phyloP scores from a whole-genome alignment of 1,140 invertebrate species.

The Platyura marginata region DNA sequence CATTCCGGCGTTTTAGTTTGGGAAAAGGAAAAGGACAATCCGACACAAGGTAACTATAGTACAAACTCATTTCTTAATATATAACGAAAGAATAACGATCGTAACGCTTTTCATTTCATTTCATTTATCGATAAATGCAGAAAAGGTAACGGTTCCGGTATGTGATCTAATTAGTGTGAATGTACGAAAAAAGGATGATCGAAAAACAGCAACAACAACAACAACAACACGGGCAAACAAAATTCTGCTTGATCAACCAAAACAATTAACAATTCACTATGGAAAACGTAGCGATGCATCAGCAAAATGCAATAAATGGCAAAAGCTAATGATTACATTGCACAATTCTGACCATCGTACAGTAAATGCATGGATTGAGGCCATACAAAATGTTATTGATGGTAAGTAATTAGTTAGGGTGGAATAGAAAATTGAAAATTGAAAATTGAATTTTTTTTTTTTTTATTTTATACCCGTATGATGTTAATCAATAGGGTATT shows the following conservation, averaged over 20 bases:
- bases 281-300: conserved; percentile 27
- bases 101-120: neutral
- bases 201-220: neutral
- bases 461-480: neutral
- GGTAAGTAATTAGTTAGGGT: conserved; percentile 20
- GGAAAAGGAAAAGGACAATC: conserved; percentile 39
- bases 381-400: conserved; percentile 31
- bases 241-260: too few species aligned
- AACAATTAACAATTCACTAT: conserved; percentile 41
- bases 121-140: conserved; percentile 1
- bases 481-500: too few species aligned
- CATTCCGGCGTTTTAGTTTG: conserved; percentile 40
- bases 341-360: conserved; percentile 39
- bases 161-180: conserved; percentile 1
- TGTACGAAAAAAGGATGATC: neutral
- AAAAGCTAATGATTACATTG: conserved; percentile 33
- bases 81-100: neutral
- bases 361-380: conserved; percentile 40
- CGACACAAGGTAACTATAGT: conserved; percentile 25
- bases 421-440: neutral
- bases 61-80: neutral
- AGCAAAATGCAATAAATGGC: conserved; percentile 36
- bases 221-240: neutral
- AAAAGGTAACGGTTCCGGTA: neutral
- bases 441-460: neutral